Evolutionary conservation across 2,113 vertebrate species (phyloP).

Genomic region (Gila orcuttii): DNA sequence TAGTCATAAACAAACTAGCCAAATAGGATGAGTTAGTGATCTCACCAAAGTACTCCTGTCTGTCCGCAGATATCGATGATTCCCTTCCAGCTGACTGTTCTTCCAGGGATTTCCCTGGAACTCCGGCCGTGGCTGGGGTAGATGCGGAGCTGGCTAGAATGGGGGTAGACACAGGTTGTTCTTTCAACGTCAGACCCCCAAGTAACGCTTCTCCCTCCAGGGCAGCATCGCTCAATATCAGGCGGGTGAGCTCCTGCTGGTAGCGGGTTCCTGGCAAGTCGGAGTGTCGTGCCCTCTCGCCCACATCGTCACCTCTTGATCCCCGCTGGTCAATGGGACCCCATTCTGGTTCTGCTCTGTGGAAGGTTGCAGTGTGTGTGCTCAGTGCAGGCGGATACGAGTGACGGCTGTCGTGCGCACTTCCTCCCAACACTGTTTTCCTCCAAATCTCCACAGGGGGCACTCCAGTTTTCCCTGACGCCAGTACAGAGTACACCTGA

Average conservation of each 20-base stretch:
- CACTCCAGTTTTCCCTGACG: slow-evolving; percentile 52
- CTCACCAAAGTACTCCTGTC: slow-evolving; percentile 88
- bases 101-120: slow-evolving; percentile 67
- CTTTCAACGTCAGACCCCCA: slow-evolving; percentile 75
- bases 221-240: slow-evolving; percentile 73
- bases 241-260: slow-evolving; percentile 81
- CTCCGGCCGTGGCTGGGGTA: slow-evolving; percentile 59
- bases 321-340: slow-evolving; percentile 61
- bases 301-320: slow-evolving; percentile 58
- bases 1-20: slow-evolving; percentile 19
- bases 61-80: slow-evolving; percentile 62
- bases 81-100: slow-evolving; percentile 65
- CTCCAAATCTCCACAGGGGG: slow-evolving; percentile 75
- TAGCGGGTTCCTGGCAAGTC: slow-evolving; percentile 78
- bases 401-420: slow-evolving; percentile 80
- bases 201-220: slow-evolving; percentile 69
- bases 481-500: slow-evolving; percentile 49
- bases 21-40: slow-evolving; percentile 22
- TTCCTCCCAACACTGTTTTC: slow-evolving; percentile 64
- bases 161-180: slow-evolving; percentile 59
- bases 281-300: slow-evolving; percentile 75
- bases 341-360: slow-evolving; percentile 69
- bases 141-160: slow-evolving; percentile 66
- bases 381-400: slow-evolving; percentile 85
- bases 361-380: slow-evolving; percentile 72